A percentile compares a stretch with the other conserved stretches of the same genome.
Evolutionary conservation across 2,797 vertebrate genomes (phyloP).

Genomic region (Alfaro cultratus): DNA sequence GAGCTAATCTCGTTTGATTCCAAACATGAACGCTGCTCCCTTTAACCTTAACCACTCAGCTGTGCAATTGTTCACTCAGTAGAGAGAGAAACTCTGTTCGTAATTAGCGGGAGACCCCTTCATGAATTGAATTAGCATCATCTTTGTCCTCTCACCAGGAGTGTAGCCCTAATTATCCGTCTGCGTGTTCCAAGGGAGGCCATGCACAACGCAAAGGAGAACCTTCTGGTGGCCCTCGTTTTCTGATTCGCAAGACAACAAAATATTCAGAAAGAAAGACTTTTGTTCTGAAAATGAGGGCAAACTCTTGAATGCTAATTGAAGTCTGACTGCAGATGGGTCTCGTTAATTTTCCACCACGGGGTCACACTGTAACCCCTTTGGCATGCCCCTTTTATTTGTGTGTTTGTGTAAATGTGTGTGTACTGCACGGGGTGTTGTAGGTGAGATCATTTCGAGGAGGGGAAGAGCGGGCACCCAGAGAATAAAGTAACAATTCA

Average conservation of each 20-base stretch:
- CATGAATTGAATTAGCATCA: constrained; percentile 79
- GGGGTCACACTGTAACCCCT: constrained; percentile 53
- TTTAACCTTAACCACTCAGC: constrained; percentile 77
- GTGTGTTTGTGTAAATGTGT: constrained; percentile 42
- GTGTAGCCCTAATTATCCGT: constrained; percentile 74
- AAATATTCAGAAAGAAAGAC: constrained; percentile 53
- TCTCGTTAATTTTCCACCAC: constrained; percentile 72
- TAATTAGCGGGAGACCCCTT: constrained; percentile 77
- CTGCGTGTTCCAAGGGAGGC: constrained; percentile 63
- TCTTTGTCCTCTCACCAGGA: constrained; percentile 75
- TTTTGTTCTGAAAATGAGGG: constrained; percentile 61
- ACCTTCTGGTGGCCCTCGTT: constrained; percentile 55
- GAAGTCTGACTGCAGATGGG: constrained; percentile 72
- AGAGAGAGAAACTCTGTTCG: constrained; percentile 64
- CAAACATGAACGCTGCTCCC: constrained; percentile 67
- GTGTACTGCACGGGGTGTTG: constrained; percentile 10
- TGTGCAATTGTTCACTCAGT: constrained; percentile 71
- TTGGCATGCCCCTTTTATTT: constrained; percentile 42
- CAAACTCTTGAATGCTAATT: constrained; percentile 71
- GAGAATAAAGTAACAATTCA: constrained; percentile 75
- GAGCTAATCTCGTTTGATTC: constrained; percentile 72
- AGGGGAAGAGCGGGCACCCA: constrained; percentile 29
- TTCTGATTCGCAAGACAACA: constrained; percentile 26
- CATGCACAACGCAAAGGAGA: constrained; percentile 48
- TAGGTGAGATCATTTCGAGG: constrained; percentile 46